Evolutionary conservation across 2,113 vertebrate genomes (phyloP), one percentile per base, ranked within the genome.

Genomic region (Nesospiza acunhae): DNA sequence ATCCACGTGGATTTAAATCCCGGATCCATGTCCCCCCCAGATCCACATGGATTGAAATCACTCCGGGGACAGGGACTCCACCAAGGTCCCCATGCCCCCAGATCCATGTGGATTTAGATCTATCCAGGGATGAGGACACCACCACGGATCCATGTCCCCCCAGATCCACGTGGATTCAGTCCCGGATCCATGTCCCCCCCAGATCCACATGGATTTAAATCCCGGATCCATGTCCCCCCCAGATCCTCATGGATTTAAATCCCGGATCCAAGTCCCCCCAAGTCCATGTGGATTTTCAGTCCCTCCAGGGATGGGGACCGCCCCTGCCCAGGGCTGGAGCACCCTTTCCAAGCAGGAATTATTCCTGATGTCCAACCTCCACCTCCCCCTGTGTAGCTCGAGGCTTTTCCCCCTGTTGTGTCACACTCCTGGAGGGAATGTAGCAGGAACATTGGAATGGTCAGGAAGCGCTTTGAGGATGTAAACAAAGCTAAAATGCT

Each of bases 141-240:
- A 47, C 22, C 46, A 22, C 3, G 1, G 19, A 23, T 75, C 26
- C 4, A 1, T 1, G 3, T 15, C 5, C 18, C 3, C 27, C 26
- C 5, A 50, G 20, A 68, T 28, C 46, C 24, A 8, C 17, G 4
- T 15, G 23, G 37, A 37, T 31, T 53, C 14, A 26, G 33, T 33
- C 49, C 15, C 15, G 3, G 64, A 19, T 67, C 64, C 6, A 3
- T 3, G 6, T 31, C 2, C 60, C 41, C 26, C 14, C n/a, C 19
- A 39, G 20, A 68, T 28, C 46, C 24, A 8, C 17, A 5, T 15
- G 23, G 37, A 37, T 31, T 53, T 19, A 10, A 26, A 41, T 33
- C 49, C 15, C 15, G 3, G 64, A 19, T 67, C 64, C 6, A 3
- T 3, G 6, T 31, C 2, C 60, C 41, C 26, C 14, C n/a, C 19